Evolutionary conservation across 2,888 invertebrate species (phyloP), one percentile per base, ranked within the genome.

Genomic region (Blastobasis lacticolella): DNA sequence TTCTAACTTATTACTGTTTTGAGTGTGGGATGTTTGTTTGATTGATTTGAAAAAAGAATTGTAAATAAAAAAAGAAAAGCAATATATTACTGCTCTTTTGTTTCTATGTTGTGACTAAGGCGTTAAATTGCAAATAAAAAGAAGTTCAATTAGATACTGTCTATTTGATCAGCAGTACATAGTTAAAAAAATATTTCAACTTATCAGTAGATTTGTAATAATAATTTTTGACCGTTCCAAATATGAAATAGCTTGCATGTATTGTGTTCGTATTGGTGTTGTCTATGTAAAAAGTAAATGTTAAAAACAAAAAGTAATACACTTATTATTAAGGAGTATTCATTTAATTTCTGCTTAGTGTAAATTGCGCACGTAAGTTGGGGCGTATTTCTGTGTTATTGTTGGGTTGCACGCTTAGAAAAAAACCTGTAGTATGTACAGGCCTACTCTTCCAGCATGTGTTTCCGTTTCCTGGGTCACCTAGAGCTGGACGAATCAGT

Each of bases 11-110:
- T 38, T 45, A 45, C 8, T 42, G 10, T 41, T 50, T 50, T 46
- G 82, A 78, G 72, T 78, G 82, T 64, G 73, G 70, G 79, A 81
- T 70, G 81, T 71, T 61, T 76, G 81, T 71, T 64, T 78, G 81
- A 71, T 67, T 62, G 71, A 70, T 61, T 52, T 62, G 51, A 61
- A 57, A 58, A 42, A 43, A 50, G 8, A 37, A 2, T 2, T 23
- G 23, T 23, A 23, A 2, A 23, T 23, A 10, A 43, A 10, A 48
- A 51, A 48, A 42, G 60, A 67, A 67, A 60, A 67, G 73, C 75
- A 75, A 68, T 67, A 48, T 74, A 73, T 75, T 59, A 71, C 73
- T 75, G 74, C 70, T 70, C 52, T 58, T 56, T 53, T 60, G 57
- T 8, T 49, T n/a, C n/a, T n/a, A 10, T 59, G 62, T 61, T 75